Evolutionary conservation across 1,140 invertebrate genomes (phyloP).

Genomic region (Zaprionus vittiger): DNA sequence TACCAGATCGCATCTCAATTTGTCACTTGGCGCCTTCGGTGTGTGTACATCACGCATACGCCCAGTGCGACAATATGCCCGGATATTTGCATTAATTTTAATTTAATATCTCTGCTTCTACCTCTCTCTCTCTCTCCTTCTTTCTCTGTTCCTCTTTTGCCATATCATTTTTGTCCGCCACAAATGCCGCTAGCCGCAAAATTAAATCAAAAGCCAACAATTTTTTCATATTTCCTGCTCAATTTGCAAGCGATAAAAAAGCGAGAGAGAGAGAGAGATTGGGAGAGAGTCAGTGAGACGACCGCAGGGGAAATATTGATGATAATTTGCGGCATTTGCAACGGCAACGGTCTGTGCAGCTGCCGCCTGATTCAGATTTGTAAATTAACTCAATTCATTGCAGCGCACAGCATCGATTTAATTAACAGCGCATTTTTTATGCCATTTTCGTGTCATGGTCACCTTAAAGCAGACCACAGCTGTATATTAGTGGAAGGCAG

Average conservation of each 20-base stretch:
- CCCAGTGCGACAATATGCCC: constrained; percentile 37
- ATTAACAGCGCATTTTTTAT: constrained; percentile 48
- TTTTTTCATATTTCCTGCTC: constrained; percentile 51
- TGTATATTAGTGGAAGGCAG: constrained; percentile 20
- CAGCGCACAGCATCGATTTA: constrained; percentile 62
- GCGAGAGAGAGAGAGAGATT: background rate
- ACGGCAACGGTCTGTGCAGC: background rate
- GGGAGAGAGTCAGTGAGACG: background rate
- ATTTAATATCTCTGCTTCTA: constrained; percentile 39
- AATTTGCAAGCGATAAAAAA: constrained; percentile 56
- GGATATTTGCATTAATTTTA: constrained; percentile 52
- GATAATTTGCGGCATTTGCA: constrained; percentile 61
- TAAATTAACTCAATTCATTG: constrained; percentile 73
- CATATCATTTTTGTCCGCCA: constrained; percentile 50
- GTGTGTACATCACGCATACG: constrained; percentile 26
- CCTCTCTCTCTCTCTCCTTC: background rate
- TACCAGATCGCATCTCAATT: background rate
- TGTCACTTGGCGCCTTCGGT: constrained; percentile 9
- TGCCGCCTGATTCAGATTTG: constrained; percentile 63
- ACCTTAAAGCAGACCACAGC: constrained; percentile 20
- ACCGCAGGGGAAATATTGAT: constrained; percentile 58
- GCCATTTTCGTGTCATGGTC: background rate
- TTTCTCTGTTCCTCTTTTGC: constrained; percentile 8
- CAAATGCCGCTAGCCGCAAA: constrained; percentile 39
- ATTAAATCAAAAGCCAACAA: constrained; percentile 71